Base-by-base conservation (phyloP, 2,797 vertebrate genomes). In the Micrastur ruficollis region DNA sequence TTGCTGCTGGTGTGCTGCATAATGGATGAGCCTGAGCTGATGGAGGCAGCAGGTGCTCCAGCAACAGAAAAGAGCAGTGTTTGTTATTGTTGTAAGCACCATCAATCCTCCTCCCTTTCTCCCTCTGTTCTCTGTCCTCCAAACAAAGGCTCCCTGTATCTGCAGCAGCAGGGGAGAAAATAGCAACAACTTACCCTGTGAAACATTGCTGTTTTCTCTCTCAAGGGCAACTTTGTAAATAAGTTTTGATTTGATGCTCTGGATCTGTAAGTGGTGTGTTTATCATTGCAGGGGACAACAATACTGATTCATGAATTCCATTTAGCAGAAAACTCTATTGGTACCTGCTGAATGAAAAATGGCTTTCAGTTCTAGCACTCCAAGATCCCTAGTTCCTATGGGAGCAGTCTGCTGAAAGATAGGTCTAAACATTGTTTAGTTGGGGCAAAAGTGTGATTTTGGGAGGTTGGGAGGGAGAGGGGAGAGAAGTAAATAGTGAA, bases 1-100 rank as follows among this genome's bases (percentile, higher is more conserved):
- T 85, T 49, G 10, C 94, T 49, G 67, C 88, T 78, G 71, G 40
- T 5, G 3, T 70, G 75, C 72, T 97, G 90, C 95, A 96, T 97
- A 96, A 98, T 97, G 73, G 96, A 97, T 98, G 93, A 97, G 90
- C 68, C 74, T 62, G 75, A 90, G 86, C 34, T 90, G 90, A 91
- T 70, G 42, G 74, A 97, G 94, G 87, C 96, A 97, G 95, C 98
- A 98, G 97, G 97, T 98, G 97, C 94, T 96, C 85, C 16, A 93
- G 93, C 92, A 95, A 40, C 52, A 94, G 88, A 95, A 92, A 93
- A 92, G 80, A 94, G 87, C 92, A 89, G 82, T 94, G 95, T 94
- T 91, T 95, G 76, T 94, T 95, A 91, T 97, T 97, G 89, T 96
- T 95, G 88, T 89, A 65, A 85, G 81, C 49, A 68, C 72, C 93